Evolutionary conservation across 2,113 vertebrate species (phyloP).

Genomic region (crab-eating macaque (Macaca fascicularis)): T2T-MFA8v1.1 NC_088378.1:22217501-22218000

Average conservation of each 20-base stretch:
- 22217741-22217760: too few relatives aligned
- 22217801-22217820: neutral
- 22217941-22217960: neutral
- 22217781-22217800: neutral
- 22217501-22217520: neutral
- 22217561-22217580: neutral
- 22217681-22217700: too few relatives aligned
- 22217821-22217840: neutral
- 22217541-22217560: neutral
- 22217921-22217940: neutral
- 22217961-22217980: neutral
- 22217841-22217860: neutral
- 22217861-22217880: neutral
- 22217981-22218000: neutral
- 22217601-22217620: neutral
- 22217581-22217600: neutral
- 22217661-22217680: too few relatives aligned
- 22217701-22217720: too few relatives aligned
- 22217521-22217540: neutral
- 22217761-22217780: too few relatives aligned
- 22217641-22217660: neutral
- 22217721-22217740: too few relatives aligned
- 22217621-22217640: neutral
- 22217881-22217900: neutral
- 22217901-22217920: neutral